These are phyloP conservation scores for Cladorhizidae sp. DNA, from an alignment of 37 sponge, comb jelly and placozoan genomes.

Conservation along the genomic window DNA sequence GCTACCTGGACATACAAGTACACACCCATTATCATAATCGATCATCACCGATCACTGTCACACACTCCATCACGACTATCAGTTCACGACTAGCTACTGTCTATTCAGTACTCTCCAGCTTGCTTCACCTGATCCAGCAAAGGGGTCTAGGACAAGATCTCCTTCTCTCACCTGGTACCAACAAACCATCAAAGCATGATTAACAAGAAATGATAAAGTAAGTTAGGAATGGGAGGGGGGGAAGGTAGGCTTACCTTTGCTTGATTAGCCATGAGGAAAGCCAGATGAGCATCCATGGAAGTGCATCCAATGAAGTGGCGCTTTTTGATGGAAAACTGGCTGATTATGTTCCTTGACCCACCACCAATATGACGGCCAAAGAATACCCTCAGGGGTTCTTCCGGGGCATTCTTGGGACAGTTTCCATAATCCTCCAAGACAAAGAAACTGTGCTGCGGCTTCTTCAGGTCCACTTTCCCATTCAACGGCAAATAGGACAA, in stretches of 20 bases:
- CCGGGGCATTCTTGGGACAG: constrained; percentile 44
- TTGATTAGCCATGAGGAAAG: constrained; percentile 93
- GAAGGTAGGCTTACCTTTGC: constrained; percentile 60
- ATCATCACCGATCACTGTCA: neutral
- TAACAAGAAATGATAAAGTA: neutral
- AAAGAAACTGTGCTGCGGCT: constrained; percentile 58
- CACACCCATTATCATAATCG: neutral
- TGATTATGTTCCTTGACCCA: constrained; percentile 76
- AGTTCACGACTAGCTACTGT: too few relatives aligned
- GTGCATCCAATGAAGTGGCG: constrained; percentile 94
- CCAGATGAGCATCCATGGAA: constrained; percentile 94
- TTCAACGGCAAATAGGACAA: constrained; percentile 76
- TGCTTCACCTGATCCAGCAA: constrained; percentile 87
- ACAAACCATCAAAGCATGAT: too few relatives aligned
- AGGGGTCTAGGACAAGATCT: constrained; percentile 89
- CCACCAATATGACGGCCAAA: constrained; percentile 68
- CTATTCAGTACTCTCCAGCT: neutral
- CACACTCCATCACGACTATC: neutral
- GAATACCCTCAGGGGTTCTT: constrained; percentile 66
- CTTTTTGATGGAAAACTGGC: constrained; percentile 72
- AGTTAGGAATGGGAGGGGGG: neutral
- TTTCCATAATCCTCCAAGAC: constrained; percentile 84
- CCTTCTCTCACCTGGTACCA: constrained; percentile 80
- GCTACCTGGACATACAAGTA: constrained; percentile 54
- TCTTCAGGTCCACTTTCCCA: constrained; percentile 69